These are phyloP conservation scores for Phaethornis superciliosus DNA, from an alignment of 2,113 vertebrate genomes.

Conservation along the genomic window DNA sequence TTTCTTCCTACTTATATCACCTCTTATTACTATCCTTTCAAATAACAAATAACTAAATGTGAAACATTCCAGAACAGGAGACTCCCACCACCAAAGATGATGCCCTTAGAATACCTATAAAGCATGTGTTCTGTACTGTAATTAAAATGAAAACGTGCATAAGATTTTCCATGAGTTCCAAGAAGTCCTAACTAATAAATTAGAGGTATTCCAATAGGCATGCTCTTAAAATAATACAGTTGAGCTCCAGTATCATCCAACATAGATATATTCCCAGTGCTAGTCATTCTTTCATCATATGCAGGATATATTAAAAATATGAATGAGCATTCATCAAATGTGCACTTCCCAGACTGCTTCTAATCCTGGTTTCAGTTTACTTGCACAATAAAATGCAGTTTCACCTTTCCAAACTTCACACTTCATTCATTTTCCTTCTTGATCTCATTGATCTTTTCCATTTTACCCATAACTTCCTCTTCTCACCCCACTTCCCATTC, in stretches of 20 bases:
- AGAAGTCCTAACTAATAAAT: not conserved
- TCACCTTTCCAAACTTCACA: constrained; percentile 2
- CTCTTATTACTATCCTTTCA: not conserved
- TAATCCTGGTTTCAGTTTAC: not conserved
- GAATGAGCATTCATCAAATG: not conserved
- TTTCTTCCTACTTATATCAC: not conserved
- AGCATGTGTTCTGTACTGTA: not conserved
- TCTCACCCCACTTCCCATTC: not conserved
- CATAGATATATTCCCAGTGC: not conserved
- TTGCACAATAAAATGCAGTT: not conserved
- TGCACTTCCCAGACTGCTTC: not conserved
- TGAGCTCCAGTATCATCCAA: not conserved
- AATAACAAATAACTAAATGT: not conserved
- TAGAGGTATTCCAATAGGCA: not conserved
- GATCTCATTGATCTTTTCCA: not conserved
- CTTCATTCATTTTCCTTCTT: not conserved
- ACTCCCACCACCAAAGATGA: not conserved
- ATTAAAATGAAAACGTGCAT: not conserved
- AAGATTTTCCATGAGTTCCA: not conserved
- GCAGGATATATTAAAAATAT: not conserved
- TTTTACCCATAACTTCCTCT: not conserved
- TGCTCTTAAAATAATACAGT: not conserved
- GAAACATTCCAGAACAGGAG: not conserved
- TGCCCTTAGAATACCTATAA: not conserved
- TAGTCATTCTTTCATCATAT: not conserved